Evolutionary conservation across 2,113 vertebrate genomes (phyloP).

Genomic region (Eulemur rufifrons): DNA sequence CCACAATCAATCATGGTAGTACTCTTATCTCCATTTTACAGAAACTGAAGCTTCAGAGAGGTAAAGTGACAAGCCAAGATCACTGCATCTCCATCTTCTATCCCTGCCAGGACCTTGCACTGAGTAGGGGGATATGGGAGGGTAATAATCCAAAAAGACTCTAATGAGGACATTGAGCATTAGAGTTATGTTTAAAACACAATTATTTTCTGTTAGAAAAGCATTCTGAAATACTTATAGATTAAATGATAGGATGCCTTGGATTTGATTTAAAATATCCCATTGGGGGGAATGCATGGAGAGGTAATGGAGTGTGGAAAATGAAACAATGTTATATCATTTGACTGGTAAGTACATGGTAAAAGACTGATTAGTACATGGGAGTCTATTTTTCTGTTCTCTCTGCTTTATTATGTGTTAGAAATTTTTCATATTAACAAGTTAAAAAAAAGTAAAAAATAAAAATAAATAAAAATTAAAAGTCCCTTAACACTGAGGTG

Average conservation of each 20-base stretch:
- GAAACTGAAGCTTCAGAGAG: background rate
- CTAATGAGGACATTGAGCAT: background rate
- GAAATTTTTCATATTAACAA: background rate
- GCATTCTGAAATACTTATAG: background rate
- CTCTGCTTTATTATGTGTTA: background rate
- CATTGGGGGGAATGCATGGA: background rate
- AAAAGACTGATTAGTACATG: background rate
- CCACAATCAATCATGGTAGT: background rate
- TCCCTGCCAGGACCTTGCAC: background rate
- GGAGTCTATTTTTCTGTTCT: background rate
- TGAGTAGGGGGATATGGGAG: background rate
- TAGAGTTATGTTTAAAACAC: background rate
- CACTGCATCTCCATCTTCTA: background rate
- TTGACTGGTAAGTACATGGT: too few relatives aligned
- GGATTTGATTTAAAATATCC: background rate
- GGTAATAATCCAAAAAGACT: background rate
- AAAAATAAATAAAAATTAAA: background rate
- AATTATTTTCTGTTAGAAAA: background rate
- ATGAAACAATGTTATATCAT: background rate
- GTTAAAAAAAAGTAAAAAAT: background rate
- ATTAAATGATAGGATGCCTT: background rate
- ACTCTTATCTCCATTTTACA: background rate
- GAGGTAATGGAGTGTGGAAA: background rate
- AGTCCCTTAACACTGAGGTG: background rate
- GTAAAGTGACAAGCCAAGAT: background rate